Evolutionary conservation across 2,797 vertebrate species (phyloP).

Genomic region (Semaprochilodus insignis): DNA sequence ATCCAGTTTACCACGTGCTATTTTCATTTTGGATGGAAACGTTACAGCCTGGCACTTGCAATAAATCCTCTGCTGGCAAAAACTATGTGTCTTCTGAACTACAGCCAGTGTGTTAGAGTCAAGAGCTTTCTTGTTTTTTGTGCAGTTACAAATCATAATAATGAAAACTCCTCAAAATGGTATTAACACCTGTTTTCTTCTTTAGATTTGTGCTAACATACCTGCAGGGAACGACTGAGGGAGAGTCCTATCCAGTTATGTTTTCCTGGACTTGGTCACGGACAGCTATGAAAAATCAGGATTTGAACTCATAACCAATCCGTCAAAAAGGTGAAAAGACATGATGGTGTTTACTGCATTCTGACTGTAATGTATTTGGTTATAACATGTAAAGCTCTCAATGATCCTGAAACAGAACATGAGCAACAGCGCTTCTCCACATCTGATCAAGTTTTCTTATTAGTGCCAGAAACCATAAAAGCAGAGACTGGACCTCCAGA

Average conservation of each 20-base stretch:
- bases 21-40: neutral
- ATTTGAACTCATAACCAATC: too few species aligned
- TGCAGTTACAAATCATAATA: too few species aligned
- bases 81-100: neutral
- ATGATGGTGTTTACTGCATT: neutral
- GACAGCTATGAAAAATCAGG: too few species aligned
- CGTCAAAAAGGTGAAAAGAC: too few species aligned
- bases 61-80: neutral
- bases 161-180: too few species aligned
- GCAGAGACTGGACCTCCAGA: neutral
- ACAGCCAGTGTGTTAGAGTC: too few species aligned
- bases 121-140: too few species aligned
- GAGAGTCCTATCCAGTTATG: too few species aligned
- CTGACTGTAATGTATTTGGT: neutral
- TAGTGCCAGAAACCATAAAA: neutral
- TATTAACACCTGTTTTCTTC: too few species aligned
- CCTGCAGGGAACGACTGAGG: too few species aligned
- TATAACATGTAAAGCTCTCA: neutral
- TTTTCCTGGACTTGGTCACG: too few species aligned
- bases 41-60: neutral
- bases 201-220: too few species aligned
- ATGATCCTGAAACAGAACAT: neutral
- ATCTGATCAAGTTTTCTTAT: neutral
- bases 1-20: neutral
- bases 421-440: neutral